Percentiles rank a stretch among this genome's conserved stretches.
Evolutionary conservation across 2,888 invertebrate genomes (phyloP).

Genomic region (Drosophila mimetica): DNA sequence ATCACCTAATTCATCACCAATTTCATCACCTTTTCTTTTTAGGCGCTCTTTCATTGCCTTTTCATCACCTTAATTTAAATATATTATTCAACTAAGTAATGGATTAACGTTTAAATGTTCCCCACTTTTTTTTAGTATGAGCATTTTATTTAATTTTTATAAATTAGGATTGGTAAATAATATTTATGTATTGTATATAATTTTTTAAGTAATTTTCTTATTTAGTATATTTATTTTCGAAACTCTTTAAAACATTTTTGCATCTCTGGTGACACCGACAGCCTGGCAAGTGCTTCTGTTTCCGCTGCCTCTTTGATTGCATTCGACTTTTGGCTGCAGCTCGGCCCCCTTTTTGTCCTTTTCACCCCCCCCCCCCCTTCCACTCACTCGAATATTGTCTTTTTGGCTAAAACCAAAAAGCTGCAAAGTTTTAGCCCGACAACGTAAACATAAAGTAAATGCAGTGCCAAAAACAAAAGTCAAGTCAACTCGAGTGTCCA

Average conservation of each 20-base stretch:
- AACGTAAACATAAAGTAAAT: constrained; percentile 37
- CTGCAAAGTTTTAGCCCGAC: constrained; percentile 16
- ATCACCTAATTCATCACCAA: too few species aligned
- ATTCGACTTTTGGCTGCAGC: constrained; percentile 56
- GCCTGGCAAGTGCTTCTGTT: constrained; percentile 46
- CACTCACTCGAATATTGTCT: constrained; percentile 47
- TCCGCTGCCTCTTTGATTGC: constrained; percentile 54
- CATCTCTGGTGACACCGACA: constrained; percentile 16
- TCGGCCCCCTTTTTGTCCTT: constrained; percentile 8
- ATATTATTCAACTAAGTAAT: too few species aligned
- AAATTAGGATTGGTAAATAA: not conserved
- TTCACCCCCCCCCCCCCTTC: not conserved
- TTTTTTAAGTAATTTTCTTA: not conserved
- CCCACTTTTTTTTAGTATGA: too few species aligned
- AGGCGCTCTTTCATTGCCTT: too few species aligned
- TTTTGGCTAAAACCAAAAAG: constrained; percentile 29
- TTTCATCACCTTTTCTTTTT: too few species aligned
- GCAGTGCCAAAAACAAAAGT: constrained; percentile 67
- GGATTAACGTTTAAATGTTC: too few species aligned
- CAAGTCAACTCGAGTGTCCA: constrained; percentile 45
- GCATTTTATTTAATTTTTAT: too few species aligned
- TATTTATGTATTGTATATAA: too few species aligned
- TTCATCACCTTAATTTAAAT: too few species aligned
- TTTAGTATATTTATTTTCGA: not conserved
- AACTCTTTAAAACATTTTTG: constrained; percentile 2